A percentile compares a stretch with the other conserved stretches of the same genome.
These are phyloP conservation scores for Listronotus oregonensis DNA, from an alignment of 1,140 invertebrate species.

Conservation along the genomic window DNA sequence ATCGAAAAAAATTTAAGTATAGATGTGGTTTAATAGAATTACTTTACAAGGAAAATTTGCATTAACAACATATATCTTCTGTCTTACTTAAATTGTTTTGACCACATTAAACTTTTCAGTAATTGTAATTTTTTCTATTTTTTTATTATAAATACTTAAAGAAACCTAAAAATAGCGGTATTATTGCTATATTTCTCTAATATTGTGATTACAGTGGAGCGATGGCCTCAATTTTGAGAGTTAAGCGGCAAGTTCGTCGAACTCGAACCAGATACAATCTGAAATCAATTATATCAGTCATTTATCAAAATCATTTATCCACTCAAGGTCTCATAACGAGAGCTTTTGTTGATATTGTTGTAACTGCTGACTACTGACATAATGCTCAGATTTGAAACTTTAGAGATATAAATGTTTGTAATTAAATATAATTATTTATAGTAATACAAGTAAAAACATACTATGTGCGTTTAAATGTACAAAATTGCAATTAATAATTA, in stretches of 20 bases:
- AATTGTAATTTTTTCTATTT: too few species aligned
- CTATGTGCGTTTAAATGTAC: too few species aligned
- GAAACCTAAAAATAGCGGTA: neutral
- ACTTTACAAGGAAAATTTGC: too few species aligned
- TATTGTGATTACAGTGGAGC: slow-evolving; percentile 27
- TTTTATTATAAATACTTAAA: too few species aligned
- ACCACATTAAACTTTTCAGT: too few species aligned
- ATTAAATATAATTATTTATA: too few species aligned
- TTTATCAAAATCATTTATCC: slow-evolving; percentile 28
- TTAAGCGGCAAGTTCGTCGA: slow-evolving; percentile 47
- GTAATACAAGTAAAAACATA: too few species aligned
- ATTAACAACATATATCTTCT: too few species aligned
- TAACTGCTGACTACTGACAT: neutral
- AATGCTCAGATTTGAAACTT: neutral
- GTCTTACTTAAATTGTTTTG: too few species aligned
- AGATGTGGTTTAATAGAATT: too few species aligned
- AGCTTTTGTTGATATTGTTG: neutral
- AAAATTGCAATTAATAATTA: too few species aligned
- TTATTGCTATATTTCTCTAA: slow-evolving; percentile 13
- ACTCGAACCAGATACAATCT: slow-evolving; percentile 28
- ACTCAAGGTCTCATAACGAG: slow-evolving; percentile 22
- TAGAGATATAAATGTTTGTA: neutral
- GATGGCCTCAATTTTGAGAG: slow-evolving; percentile 55
- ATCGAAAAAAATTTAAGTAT: too few species aligned
- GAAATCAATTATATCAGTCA: slow-evolving; percentile 28